A percentile compares a stretch with the other conserved stretches of the same genome.
Conservation (phyloP, 1,140 invertebrate genomes). For the Drosophila jambulina region DNA sequence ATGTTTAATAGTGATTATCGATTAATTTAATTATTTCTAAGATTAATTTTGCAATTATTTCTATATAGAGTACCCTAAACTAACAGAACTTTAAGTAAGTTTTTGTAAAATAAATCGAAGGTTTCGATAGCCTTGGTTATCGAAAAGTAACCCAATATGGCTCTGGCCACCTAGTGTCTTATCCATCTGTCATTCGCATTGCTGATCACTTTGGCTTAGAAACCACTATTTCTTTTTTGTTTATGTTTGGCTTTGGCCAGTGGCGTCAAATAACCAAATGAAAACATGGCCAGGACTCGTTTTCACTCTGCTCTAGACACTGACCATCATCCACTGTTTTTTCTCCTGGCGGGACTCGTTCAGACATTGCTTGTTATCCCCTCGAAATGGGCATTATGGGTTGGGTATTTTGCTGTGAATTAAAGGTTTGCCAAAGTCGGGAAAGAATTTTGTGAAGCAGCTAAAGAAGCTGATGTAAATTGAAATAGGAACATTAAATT, state of each 20-base stretch:
- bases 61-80: too few relatives aligned
- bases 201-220: constrained; percentile 18
- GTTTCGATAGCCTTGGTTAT: neutral
- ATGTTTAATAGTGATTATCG: too few relatives aligned
- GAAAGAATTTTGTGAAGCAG: neutral
- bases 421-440: constrained; percentile 7
- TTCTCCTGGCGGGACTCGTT: constrained; percentile 12
- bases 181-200: constrained; percentile 4
- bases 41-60: too few relatives aligned
- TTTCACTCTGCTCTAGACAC: neutral
- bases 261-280: constrained; percentile 48
- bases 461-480: neutral
- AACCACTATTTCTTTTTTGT: neutral
- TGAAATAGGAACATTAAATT: too few relatives aligned
- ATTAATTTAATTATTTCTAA: too few relatives aligned
- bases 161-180: neutral
- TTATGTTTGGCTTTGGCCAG: constrained; percentile 4
- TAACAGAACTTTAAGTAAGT: too few relatives aligned
- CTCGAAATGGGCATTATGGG: constrained; percentile 2
- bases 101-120: neutral
- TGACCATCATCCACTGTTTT: constrained; percentile 6
- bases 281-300: constrained; percentile 26
- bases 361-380: constrained; percentile 13
- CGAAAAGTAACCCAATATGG: constrained; percentile 1
- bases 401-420: constrained; percentile 10